A percentile compares a stretch with the other conserved stretches of the same genome.
Evolutionary conservation across 2,113 vertebrate genomes (phyloP).

Genomic region (Echinops telfairi): DNA sequence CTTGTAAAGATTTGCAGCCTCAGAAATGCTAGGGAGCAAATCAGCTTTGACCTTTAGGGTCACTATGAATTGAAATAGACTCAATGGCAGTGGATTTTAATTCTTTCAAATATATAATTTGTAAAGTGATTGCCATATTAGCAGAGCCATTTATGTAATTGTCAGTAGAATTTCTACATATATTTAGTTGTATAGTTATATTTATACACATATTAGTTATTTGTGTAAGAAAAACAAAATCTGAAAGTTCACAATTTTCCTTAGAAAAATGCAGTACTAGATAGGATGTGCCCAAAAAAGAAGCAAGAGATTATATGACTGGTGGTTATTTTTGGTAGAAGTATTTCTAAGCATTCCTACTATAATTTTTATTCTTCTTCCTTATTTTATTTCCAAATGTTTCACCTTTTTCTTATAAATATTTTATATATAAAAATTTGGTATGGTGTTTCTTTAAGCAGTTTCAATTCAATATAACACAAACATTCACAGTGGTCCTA

Average conservation of each 20-base stretch:
- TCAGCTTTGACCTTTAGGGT: too few species aligned
- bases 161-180: constrained; percentile 17
- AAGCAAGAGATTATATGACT: background rate
- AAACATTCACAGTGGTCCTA: background rate
- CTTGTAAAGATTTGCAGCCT: too few species aligned
- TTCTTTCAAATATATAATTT: constrained; percentile 16
- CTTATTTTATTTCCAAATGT: too few species aligned
- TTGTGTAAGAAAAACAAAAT: constrained; percentile 19
- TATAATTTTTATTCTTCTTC: constrained; percentile 24
- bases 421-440: background rate
- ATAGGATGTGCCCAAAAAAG: too few species aligned
- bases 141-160: constrained; percentile 15
- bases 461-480: background rate
- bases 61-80: too few species aligned
- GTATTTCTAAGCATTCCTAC: background rate
- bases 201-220: too few species aligned
- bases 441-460: background rate
- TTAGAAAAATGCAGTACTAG: background rate
- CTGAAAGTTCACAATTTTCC: constrained; percentile 43
- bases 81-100: too few species aligned
- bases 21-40: too few species aligned
- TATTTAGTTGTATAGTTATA: background rate
- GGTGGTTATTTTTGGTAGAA: constrained; percentile 11
- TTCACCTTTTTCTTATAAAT: too few species aligned
- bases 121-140: background rate